Evolutionary conservation across 2,888 invertebrate genomes (phyloP).

Genomic region (Lacanobia wlatinum): DNA sequence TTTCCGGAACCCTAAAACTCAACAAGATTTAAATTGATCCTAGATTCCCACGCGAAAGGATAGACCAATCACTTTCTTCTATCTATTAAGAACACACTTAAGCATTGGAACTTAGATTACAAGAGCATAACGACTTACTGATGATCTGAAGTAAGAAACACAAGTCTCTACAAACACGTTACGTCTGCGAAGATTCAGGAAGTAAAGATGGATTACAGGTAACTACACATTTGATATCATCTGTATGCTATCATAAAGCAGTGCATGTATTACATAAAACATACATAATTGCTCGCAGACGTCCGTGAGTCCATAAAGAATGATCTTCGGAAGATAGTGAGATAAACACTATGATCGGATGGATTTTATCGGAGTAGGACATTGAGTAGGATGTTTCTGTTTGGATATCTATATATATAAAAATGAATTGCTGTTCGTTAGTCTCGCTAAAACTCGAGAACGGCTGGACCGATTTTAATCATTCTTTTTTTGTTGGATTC

Average conservation of each 20-base stretch:
- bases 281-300: constrained; percentile 24
- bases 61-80: constrained; percentile 20
- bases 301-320: constrained; percentile 14
- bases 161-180: constrained; percentile 18
- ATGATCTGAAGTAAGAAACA: constrained; percentile 46
- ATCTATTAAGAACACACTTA: neutral
- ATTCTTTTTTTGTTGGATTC: no score
- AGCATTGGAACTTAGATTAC: constrained; percentile 39
- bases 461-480: no score
- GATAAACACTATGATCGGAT: constrained; percentile 36
- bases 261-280: constrained; percentile 51
- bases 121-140: constrained; percentile 44
- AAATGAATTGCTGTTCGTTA: no score
- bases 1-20: no score
- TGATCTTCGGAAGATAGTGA: constrained; percentile 27
- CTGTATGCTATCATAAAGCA: constrained; percentile 39
- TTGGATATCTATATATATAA: no score
- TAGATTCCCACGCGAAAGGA: constrained; percentile 2
- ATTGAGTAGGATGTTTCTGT: neutral
- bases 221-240: constrained; percentile 54
- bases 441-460: no score
- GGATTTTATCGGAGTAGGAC: constrained; percentile 13
- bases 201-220: constrained; percentile 56
- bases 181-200: constrained; percentile 51
- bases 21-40: neutral